Base-by-base conservation (phyloP, 2,888 invertebrate species). In the Melinaea marsaeus region DNA sequence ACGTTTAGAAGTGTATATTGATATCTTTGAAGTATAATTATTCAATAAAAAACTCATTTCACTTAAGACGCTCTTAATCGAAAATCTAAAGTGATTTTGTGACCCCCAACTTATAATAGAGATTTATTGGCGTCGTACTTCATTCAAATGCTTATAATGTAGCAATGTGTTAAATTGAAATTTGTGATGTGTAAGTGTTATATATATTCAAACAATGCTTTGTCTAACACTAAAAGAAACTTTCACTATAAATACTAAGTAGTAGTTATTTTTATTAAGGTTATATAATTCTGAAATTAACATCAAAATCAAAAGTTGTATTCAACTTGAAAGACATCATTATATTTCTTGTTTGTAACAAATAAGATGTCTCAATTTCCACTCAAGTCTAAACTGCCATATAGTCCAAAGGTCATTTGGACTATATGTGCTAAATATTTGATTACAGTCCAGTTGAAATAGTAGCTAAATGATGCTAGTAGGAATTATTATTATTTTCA, bases 51-150 rank as follows among this genome's bases (percentile, higher is more conserved):
- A 37, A 13, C 46, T 33, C 4, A 33, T 58, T 59, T 22, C 35
- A 42, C 35, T 58, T 59, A 57, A 59, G 46, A 62, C n/a, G 48
- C 13, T 32, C 32, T 51, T 51, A 32, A 51, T 51, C 32, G 7
- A 51, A 32, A 45, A 59, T 22, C 54, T 45, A 55, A 61, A 63
- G 58, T 60, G 65, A 60, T 67, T 61, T 63, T 51, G 55, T 62
- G 59, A 61, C 7, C 61, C 59, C 48, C 55, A 62, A 58, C 60
- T 62, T 63, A 62, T 63, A 69, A 71, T 61, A 46, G 61, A 70
- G 70, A 71, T 71, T 71, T 71, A 71, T 71, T 70, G 68, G 65
- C 61, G 63, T 62, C 59, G 46, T 32, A 48, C 56, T 55, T 48
- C 58, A 60, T 66, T 62, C 57, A 61, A 59, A 61, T 59, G 63